Percentiles rank a stretch among this genome's conserved stretches.
phyloP scores from a whole-genome alignment of 2,888 invertebrate genomes.

The Nephrotoma guestfalica region DNA sequence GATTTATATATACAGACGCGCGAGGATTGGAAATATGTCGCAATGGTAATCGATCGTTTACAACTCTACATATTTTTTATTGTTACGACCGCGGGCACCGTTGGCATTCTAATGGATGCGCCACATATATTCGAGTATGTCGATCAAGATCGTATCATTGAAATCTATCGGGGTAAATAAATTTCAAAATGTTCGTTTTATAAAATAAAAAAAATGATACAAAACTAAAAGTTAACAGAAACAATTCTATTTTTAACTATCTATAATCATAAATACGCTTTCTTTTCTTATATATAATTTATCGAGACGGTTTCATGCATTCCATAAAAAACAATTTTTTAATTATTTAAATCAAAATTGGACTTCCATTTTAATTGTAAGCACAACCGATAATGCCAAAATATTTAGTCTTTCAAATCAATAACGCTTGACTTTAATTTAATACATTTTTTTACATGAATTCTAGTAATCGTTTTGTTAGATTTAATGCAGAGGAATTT shows the following conservation, averaged over 20 bases:
- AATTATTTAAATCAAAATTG: neutral
- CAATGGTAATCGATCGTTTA: slow-evolving; percentile 93
- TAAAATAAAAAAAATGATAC: neutral
- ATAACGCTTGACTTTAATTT: neutral
- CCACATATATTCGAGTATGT: slow-evolving; percentile 97
- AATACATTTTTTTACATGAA: neutral
- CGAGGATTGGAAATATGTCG: slow-evolving; percentile 98
- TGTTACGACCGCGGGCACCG: slow-evolving; percentile 89
- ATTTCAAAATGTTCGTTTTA: slow-evolving; percentile 3
- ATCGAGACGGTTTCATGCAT: neutral
- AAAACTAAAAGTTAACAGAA: neutral
- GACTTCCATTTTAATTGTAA: neutral
- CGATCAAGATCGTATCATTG: slow-evolving; percentile 90
- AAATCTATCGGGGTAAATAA: slow-evolving; percentile 87
- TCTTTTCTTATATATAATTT: neutral
- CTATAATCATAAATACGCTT: neutral
- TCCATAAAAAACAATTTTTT: neutral
- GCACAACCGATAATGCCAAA: neutral
- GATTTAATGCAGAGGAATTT: neutral
- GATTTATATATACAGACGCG: slow-evolving; percentile 98
- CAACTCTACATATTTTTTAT: slow-evolving; percentile 93
- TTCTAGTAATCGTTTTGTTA: neutral
- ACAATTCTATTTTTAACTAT: neutral
- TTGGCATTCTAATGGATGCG: slow-evolving; percentile 93
- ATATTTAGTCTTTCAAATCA: neutral